phyloP scores from a whole-genome alignment of 2,888 invertebrate genomes.

The Caenorhabditis sp. region DNA sequence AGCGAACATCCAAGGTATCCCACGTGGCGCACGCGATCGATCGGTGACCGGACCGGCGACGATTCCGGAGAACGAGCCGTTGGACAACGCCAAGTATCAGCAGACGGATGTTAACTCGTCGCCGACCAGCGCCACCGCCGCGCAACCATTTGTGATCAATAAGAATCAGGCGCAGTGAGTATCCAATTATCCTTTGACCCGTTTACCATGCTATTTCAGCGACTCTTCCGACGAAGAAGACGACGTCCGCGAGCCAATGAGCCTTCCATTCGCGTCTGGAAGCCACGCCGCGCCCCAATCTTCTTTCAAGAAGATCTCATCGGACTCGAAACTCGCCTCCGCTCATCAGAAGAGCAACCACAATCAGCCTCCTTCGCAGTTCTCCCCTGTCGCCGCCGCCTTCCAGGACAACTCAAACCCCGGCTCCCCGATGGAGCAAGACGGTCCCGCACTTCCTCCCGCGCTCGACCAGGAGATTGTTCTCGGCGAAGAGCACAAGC shows the following conservation, averaged over 20 bases:
- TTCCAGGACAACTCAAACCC: slow-evolving; percentile 3
- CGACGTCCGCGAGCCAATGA: slow-evolving; percentile 71
- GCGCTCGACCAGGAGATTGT: slow-evolving; percentile 96
- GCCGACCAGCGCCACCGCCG: slow-evolving; percentile 4
- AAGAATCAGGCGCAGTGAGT: slow-evolving; percentile 50
- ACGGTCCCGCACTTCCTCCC: slow-evolving; percentile 86
- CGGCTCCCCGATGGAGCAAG: slow-evolving; percentile 45
- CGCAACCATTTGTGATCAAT: slow-evolving; percentile 58
- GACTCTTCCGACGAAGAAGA: slow-evolving; percentile 72
- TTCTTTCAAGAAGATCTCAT: slow-evolving; percentile 36
- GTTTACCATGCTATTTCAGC: slow-evolving; percentile 53
- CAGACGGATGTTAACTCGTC: slow-evolving; percentile 43
- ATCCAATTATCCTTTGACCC: too few relatives aligned
- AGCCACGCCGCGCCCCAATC: slow-evolving; percentile 13
- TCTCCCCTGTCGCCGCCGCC: background rate
- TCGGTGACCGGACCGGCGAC: slow-evolving; percentile 44
- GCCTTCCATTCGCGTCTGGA: slow-evolving; percentile 70
- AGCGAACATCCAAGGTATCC: slow-evolving; percentile 55
- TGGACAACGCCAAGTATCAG: slow-evolving; percentile 73
- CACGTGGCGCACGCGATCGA: slow-evolving; percentile 44
- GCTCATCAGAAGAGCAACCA: background rate
- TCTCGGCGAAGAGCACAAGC: slow-evolving; percentile 87
- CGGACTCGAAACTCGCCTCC: slow-evolving; percentile 14
- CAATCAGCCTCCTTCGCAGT: background rate
- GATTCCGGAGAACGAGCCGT: slow-evolving; percentile 60